A percentile compares a stretch with the other conserved stretches of the same genome.
Evolutionary conservation across 92 coral and sea anemone genomes (phyloP).

Genomic region (Palythoa grandiflora): DNA sequence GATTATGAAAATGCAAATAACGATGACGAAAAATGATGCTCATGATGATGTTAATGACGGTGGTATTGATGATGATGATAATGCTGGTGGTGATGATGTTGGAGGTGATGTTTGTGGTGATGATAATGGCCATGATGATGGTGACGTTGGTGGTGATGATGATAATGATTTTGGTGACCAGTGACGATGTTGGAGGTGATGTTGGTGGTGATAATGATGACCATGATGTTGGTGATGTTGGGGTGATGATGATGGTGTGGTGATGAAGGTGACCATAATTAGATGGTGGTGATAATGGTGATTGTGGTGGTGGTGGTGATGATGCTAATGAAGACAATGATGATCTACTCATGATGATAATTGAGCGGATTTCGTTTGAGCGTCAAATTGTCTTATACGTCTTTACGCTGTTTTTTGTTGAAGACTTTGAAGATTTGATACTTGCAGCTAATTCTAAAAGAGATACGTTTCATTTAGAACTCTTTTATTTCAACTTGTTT

Average conservation of each 20-base stretch:
- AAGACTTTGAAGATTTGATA: no score
- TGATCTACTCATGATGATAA: neutral
- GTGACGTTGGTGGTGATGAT: neutral
- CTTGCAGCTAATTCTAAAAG: no score
- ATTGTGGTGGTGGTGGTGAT: neutral
- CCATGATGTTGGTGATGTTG: no score
- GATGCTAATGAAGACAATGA: no score
- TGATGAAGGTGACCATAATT: neutral
- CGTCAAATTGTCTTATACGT: no score
- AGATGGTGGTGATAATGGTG: neutral
- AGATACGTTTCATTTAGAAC: no score
- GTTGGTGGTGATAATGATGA: neutral
- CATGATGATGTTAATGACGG: neutral
- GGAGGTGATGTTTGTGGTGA: no score
- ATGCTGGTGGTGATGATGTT: neutral
- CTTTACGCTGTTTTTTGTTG: no score
- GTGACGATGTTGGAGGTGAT: neutral
- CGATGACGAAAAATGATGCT: neutral
- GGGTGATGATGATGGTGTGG: neutral
- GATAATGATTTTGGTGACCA: no score
- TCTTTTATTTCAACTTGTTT: no score
- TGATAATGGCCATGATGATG: neutral
- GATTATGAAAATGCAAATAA: no score
- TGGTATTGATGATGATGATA: neutral
- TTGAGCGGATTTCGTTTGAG: neutral